A percentile compares a stretch with the other conserved stretches of the same genome.
Conservation (phyloP, 1,140 invertebrate species). For the Drosophila parabipectinata region DNA sequence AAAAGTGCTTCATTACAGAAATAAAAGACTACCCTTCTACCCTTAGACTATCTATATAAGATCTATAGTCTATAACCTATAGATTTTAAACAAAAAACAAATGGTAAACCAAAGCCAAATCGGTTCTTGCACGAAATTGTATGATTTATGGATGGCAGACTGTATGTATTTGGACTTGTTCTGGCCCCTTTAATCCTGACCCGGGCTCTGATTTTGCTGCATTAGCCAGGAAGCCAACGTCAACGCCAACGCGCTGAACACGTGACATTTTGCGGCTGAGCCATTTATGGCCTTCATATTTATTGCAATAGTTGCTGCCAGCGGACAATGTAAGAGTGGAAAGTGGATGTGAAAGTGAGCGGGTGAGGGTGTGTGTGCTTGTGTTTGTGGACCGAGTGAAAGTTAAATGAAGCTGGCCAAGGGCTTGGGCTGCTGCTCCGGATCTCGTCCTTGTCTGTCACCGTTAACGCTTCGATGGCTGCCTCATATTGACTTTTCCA, state of each 20-base stretch:
- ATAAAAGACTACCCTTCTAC: neutral
- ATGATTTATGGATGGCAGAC: neutral
- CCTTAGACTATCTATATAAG: neutral
- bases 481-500: conserved; percentile 44
- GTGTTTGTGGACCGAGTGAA: conserved; percentile 27
- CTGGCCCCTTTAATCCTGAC: conserved; percentile 2
- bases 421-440: conserved; percentile 5
- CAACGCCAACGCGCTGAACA: conserved; percentile 41
- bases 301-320: conserved; percentile 68
- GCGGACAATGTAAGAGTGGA: conserved; percentile 35
- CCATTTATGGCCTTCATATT: conserved; percentile 63
- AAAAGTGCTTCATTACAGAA: neutral
- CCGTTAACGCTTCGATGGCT: conserved; percentile 62
- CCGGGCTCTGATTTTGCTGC: conserved; percentile 47
- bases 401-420: conserved; percentile 53
- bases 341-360: conserved; percentile 5
- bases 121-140: too few species aligned
- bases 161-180: neutral
- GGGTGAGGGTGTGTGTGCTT: neutral
- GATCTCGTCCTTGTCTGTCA: conserved; percentile 45
- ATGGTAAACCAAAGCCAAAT: neutral
- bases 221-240: conserved; percentile 24
- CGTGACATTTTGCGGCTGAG: conserved; percentile 60
- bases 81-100: neutral
- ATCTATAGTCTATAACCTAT: too few species aligned